Evolutionary conservation across 1,140 invertebrate genomes (phyloP).

Genomic region (Drosophila parvula): DNA sequence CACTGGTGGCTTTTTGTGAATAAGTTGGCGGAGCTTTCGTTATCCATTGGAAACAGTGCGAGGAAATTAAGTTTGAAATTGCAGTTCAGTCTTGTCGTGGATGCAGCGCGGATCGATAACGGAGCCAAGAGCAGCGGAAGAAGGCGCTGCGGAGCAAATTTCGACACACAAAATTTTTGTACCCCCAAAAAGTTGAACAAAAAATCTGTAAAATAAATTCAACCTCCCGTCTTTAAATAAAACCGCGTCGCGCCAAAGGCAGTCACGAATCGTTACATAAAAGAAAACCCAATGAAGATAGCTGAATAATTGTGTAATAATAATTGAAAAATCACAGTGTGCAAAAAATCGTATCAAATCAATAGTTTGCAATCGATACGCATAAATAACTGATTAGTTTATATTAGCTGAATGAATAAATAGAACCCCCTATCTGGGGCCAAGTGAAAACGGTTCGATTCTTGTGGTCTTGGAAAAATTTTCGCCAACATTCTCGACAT

Average conservation of each 20-base stretch:
- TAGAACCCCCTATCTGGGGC: neutral
- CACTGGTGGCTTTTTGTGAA: slow-evolving; percentile 36
- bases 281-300: slow-evolving; percentile 10
- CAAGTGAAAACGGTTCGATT: slow-evolving; percentile 7
- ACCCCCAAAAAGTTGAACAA: slow-evolving; percentile 47
- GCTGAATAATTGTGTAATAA: slow-evolving; percentile 66
- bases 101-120: slow-evolving; percentile 83
- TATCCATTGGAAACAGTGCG: slow-evolving; percentile 77
- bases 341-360: slow-evolving; percentile 44
- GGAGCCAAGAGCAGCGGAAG: slow-evolving; percentile 65
- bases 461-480: slow-evolving; percentile 48
- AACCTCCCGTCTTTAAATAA: neutral
- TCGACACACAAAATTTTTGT: slow-evolving; percentile 72
- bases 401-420: neutral
- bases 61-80: slow-evolving; percentile 82
- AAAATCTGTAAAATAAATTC: slow-evolving; percentile 38
- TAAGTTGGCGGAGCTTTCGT: slow-evolving; percentile 72
- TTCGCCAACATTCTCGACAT: slow-evolving; percentile 62
- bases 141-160: slow-evolving; percentile 53
- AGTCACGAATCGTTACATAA: slow-evolving; percentile 21
- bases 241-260: slow-evolving; percentile 6
- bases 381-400: slow-evolving; percentile 28
- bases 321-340: slow-evolving; percentile 58
- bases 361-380: slow-evolving; percentile 52
- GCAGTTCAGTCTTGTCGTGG: slow-evolving; percentile 84